Percentiles rank a stretch among this genome's conserved stretches.
Conservation (phyloP, 2,113 vertebrate species). For the Gymnobelideus leadbeateri region DNA sequence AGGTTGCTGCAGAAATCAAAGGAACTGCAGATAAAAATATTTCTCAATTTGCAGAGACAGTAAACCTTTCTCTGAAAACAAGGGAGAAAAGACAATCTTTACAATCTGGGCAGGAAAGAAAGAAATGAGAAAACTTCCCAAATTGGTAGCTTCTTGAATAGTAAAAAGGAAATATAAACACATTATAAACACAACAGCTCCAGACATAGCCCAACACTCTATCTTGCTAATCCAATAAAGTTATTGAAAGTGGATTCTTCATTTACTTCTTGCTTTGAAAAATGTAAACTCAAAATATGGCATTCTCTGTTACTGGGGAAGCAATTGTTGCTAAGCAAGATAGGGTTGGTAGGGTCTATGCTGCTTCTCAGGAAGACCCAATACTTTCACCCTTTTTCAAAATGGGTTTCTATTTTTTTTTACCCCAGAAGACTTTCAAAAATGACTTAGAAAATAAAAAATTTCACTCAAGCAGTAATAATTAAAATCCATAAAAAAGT, state of each 20-base stretch:
- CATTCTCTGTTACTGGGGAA: background rate
- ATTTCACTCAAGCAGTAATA: accelerated
- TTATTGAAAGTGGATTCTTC: background rate
- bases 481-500: background rate
- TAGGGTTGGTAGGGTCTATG: accelerated
- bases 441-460: background rate
- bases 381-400: background rate
- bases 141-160: accelerated
- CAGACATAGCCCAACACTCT: background rate
- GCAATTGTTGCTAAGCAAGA: background rate
- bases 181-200: background rate
- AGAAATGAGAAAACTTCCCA: too few relatives aligned
- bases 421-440: background rate
- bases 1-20: background rate
- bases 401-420: too few relatives aligned
- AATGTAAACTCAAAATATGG: background rate
- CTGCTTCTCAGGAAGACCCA: background rate
- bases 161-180: background rate
- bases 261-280: background rate
- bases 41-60: background rate
- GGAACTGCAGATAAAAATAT: background rate
- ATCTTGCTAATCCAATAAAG: background rate
- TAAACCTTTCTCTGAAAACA: background rate
- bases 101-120: background rate
- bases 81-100: background rate